These are phyloP conservation scores for Trisateles emortualis DNA, from an alignment of 2,888 invertebrate genomes.

Conservation along the genomic window DNA sequence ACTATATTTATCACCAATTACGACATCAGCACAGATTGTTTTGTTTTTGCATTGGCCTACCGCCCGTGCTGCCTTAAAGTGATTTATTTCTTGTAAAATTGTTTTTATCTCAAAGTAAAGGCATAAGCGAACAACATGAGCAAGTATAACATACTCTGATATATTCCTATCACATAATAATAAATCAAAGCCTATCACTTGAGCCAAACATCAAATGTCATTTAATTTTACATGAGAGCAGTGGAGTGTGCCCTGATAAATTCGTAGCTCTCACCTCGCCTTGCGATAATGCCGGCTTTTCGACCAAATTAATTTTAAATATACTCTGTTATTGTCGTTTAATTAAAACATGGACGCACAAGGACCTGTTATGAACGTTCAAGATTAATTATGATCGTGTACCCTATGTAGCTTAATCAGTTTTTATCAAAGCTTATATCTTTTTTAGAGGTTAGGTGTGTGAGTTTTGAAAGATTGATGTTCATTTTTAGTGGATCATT, in stretches of 20 bases:
- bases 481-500: no score
- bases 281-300: slow-evolving; percentile 67
- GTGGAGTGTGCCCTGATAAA: slow-evolving; percentile 80
- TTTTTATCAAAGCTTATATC: slow-evolving; percentile 27
- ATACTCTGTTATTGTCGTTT: slow-evolving; percentile 71
- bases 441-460: slow-evolving; percentile 8
- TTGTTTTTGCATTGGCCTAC: no score
- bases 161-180: no score
- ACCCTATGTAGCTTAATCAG: slow-evolving; percentile 40
- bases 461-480: background rate
- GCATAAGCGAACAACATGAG: no score
- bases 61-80: no score
- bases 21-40: no score
- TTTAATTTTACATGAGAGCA: slow-evolving; percentile 80
- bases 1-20: no score
- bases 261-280: slow-evolving; percentile 67
- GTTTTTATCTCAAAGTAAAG: no score
- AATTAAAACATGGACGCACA: slow-evolving; percentile 60
- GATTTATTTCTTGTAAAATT: no score
- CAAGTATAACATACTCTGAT: no score
- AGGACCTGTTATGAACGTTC: slow-evolving; percentile 28
- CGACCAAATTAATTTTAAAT: slow-evolving; percentile 77
- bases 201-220: slow-evolving; percentile 67
- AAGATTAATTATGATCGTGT: slow-evolving; percentile 39
- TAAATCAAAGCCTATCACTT: slow-evolving; percentile 35